phyloP scores from a whole-genome alignment of 2,888 invertebrate species.

The Dicranocentrus wangi region DNA sequence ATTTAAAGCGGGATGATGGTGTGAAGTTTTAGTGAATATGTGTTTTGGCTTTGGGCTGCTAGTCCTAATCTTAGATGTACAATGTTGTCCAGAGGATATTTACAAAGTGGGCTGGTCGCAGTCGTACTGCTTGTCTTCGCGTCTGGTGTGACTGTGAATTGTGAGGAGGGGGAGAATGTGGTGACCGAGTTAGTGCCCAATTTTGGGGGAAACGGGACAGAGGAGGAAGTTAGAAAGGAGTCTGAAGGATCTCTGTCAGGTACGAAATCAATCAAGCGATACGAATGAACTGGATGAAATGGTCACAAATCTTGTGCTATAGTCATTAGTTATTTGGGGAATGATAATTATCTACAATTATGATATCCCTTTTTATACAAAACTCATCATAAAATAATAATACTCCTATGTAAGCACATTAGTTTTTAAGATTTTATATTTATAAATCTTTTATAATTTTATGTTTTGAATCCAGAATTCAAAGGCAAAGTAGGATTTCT shows the following conservation, averaged over 20 bases:
- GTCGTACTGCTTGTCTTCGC: slow-evolving; percentile 19
- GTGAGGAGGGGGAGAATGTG: slow-evolving; percentile 26
- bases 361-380: background rate
- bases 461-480: too few relatives aligned
- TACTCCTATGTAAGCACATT: background rate
- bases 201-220: slow-evolving; percentile 20
- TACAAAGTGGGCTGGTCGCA: slow-evolving; percentile 15
- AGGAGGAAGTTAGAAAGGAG: slow-evolving; percentile 9
- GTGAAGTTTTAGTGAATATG: slow-evolving; percentile 50
- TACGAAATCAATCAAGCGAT: background rate
- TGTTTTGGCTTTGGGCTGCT: slow-evolving; percentile 44
- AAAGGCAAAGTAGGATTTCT: too few relatives aligned
- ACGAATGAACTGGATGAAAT: slow-evolving; percentile 55
- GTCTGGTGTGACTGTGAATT: background rate
- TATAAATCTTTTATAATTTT: background rate
- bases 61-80: slow-evolving; percentile 33
- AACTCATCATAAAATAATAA: background rate
- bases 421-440: background rate
- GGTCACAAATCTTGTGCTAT: slow-evolving; percentile 17
- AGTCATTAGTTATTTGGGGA: too few relatives aligned
- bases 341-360: background rate
- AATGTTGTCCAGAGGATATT: slow-evolving; percentile 59
- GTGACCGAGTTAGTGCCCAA: slow-evolving; percentile 5
- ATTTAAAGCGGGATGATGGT: slow-evolving; percentile 1
- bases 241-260: slow-evolving; percentile 46